Evolutionary conservation across 2,113 vertebrate species (phyloP), one percentile per base, ranked within the genome.

Genomic region (Chionodraco myersi): DNA sequence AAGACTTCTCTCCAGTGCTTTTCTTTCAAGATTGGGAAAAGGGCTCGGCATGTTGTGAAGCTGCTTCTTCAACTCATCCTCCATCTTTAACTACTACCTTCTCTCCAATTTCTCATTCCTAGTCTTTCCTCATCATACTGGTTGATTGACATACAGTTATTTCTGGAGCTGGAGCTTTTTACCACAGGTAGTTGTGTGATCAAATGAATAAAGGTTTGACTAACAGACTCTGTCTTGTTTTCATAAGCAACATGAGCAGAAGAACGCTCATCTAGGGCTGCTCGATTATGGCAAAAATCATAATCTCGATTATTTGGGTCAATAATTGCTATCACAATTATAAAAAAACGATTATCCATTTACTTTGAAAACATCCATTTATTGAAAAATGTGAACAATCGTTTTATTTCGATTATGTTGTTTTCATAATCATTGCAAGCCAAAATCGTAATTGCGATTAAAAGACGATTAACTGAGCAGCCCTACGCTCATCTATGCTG

Each of bases 1-100:
- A 86, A 82, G 74, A 56, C 67, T 80, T 18, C 76, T 75, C 79
- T 83, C 59, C 71, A 53, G 45, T 84, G 58, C 26, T 69, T 65
- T 18, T 75, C 70, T 57, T 71, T 73, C 49, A 70, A 58, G 82
- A 61, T 23, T 69, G 23, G 70, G 69, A 44, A 63, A 86, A 83
- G 75, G 79, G 41, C 52, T 80, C 47, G 48, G 73, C 34, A 10
- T 75, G 65, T 54, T 85, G 48, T 80, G 73, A 74, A 36, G 63
- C 61, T 23, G 26, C 63, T 52, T 71, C 36, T 45, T 85, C 36
- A 23, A 59, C 10, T 74, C 6, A 8, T 45, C 57, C 26, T 62
- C 53, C 54, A 57, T 68, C 65, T 53, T 65, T 52, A 63, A 75
- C 51, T 44, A n/a, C 36, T 23, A 70, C 70, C 72, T 49, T 75